Evolutionary conservation across 2,888 invertebrate genomes (phyloP).

Genomic region (Crematogaster levior): DNA sequence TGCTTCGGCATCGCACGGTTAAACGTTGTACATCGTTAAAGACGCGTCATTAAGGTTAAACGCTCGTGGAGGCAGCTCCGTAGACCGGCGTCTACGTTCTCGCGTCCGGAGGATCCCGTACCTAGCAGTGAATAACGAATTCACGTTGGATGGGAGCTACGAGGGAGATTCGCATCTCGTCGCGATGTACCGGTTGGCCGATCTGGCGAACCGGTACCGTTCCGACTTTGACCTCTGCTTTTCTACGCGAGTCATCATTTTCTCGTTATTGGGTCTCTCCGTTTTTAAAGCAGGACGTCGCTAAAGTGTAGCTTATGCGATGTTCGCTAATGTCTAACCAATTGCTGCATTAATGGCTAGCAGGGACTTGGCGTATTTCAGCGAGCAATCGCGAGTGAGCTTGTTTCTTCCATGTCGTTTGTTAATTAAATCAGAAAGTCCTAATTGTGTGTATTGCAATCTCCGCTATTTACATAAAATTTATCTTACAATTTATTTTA

Average conservation of each 20-base stretch:
- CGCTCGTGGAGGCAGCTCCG: conserved; percentile 72
- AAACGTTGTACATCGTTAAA: conserved; percentile 83
- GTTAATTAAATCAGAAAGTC: neutral
- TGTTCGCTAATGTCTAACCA: conserved; percentile 7
- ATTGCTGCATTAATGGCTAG: neutral
- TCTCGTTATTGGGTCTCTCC: conserved; percentile 53
- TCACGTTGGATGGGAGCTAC: conserved; percentile 57
- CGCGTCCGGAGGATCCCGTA: conserved; percentile 67
- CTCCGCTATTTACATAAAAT: neutral
- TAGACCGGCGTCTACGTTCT: conserved; percentile 72
- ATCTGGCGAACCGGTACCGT: conserved; percentile 45
- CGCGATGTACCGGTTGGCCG: conserved; percentile 39
- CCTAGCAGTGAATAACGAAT: conserved; percentile 71
- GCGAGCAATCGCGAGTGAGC: neutral
- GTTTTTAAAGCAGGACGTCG: conserved; percentile 22
- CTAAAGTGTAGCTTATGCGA: conserved; percentile 3
- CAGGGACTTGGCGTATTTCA: neutral
- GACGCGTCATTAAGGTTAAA: conserved; percentile 85
- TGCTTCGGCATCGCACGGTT: conserved; percentile 67
- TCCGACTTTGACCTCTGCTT: conserved; percentile 63
- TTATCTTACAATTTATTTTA: neutral
- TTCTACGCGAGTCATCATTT: conserved; percentile 62
- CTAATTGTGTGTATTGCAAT: neutral
- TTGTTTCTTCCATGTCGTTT: neutral
- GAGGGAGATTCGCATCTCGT: conserved; percentile 44